Base-by-base conservation (phyloP, 2,797 vertebrate genomes). In the Apogon hyalosoma region DNA sequence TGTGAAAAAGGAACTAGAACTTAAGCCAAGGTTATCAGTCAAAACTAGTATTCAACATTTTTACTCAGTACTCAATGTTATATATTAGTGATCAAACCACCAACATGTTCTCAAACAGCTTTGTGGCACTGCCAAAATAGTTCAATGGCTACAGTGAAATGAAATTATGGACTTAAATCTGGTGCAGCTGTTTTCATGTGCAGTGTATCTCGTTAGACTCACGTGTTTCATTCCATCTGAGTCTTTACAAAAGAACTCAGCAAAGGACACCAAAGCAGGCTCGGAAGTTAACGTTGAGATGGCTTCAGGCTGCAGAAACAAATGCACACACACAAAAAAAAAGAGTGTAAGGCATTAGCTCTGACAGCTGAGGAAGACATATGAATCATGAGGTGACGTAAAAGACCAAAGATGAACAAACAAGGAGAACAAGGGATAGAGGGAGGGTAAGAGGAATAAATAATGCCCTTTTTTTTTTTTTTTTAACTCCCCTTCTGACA, bases 211-310 rank as follows among this genome's bases (percentile, higher is more conserved):
- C 14, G 14, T 59, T 68, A 38, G 55, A 92, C 92, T 87, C 92
- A 98, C 98, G 69, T 95, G 93, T 65, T 96, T 95, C 91, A 95
- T 94, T 80, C 92, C 94, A 31, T 94, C 94, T 13, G 95, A 90
- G 0, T 95, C 92, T 86, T 98, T 98, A 90, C 98, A 99, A 71
- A 99, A 99, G 86, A 96, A 96, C 71, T 99, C 96, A 0, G 98
- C 96, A 16, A 99, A 99, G 13, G 96, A 98, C 63, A 99, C 92
- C 84, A 99, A 87, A 28, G 97, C 95, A 0, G 96, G 94, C 59
- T 99, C 97, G 0, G 98, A 99, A 52, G 97, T 99, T 79, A 99
- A 99, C 2, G 96, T 95, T 0, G 97, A 96, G 91, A 99, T 97
- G 1, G 95, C 95, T 91, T 98, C 97, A 55, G 98, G 96, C 98